Conservation (phyloP, 2,888 invertebrate species). For the Junonia oenone region DNA sequence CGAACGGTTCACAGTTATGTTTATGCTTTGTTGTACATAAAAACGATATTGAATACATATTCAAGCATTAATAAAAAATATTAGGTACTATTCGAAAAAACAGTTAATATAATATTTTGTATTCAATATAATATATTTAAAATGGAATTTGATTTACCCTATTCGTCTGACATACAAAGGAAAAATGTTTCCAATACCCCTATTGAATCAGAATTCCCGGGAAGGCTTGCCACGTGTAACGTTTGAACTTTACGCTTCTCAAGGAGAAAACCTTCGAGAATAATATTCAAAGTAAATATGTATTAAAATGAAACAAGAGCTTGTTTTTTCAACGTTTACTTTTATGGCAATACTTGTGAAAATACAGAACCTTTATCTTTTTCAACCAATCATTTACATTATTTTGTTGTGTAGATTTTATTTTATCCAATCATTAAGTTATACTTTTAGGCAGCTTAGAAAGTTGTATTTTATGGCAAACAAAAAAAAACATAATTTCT, state of each 20-base stretch:
- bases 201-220: conserved; percentile 29
- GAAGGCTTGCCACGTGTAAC: conserved; percentile 30
- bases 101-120: background rate
- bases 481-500: no score
- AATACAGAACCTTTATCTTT: no score
- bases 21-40: background rate
- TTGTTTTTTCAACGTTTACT: background rate
- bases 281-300: background rate
- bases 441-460: no score
- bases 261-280: background rate
- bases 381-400: no score
- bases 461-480: no score
- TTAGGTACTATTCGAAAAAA: background rate
- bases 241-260: background rate
- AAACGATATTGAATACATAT: background rate
- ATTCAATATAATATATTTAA: background rate
- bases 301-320: background rate
- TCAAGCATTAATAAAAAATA: background rate
- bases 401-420: no score
- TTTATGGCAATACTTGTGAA: no score
- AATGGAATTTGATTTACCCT: background rate
- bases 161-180: background rate
- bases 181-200: conserved; percentile 14
- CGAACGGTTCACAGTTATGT: background rate
- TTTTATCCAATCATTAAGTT: no score